Conservation (phyloP, 2,113 vertebrate genomes). For the Atrichornis clamosus region DNA sequence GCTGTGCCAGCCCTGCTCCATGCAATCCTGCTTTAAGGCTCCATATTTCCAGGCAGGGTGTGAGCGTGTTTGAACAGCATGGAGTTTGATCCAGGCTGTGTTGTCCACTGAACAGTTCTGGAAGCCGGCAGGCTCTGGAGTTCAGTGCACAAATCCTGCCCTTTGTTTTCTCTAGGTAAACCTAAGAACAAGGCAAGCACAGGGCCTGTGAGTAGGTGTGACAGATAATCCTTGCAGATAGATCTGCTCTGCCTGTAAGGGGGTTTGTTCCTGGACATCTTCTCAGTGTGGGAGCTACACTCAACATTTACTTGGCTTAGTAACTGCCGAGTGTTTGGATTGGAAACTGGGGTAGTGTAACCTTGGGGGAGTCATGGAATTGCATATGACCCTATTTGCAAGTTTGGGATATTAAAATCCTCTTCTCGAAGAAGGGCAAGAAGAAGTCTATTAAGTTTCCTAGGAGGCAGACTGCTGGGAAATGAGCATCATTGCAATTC, state of each 20-base stretch:
- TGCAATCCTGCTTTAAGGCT: background rate
- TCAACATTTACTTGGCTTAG: background rate
- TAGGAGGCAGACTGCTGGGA: background rate
- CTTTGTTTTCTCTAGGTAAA: background rate
- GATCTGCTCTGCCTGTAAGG: background rate
- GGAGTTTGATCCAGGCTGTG: background rate
- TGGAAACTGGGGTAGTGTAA: background rate
- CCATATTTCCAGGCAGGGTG: rapidly evolving
- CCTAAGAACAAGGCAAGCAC: background rate
- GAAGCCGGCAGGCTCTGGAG: background rate
- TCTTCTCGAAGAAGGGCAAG: background rate
- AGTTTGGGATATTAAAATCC: background rate
- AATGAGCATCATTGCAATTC: background rate
- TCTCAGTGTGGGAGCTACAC: background rate
- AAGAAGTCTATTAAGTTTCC: background rate
- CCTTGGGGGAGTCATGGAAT: background rate
- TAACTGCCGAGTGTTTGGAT: background rate
- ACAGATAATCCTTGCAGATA: background rate
- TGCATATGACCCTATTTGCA: background rate
- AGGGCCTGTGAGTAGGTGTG: background rate
- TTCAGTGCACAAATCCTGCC: background rate
- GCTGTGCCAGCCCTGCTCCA: background rate
- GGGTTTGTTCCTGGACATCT: background rate
- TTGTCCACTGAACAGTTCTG: background rate
- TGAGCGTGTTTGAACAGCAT: background rate